Percentiles rank a stretch among this genome's conserved stretches.
Evolutionary conservation across 2,113 vertebrate species (phyloP).

Genomic region (Lagopus leucura): DNA sequence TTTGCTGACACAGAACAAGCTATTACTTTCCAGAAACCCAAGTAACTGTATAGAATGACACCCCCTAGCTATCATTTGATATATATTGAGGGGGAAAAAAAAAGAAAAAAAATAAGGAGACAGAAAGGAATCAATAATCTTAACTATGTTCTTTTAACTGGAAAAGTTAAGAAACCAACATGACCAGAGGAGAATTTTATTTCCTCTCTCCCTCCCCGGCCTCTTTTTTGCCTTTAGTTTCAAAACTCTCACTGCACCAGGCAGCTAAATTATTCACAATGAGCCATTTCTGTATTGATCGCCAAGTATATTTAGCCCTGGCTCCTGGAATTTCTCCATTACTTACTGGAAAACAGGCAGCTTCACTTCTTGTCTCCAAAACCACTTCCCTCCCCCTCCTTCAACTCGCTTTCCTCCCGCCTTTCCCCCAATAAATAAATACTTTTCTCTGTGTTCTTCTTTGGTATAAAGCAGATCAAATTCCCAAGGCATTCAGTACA

Average conservation of each 20-base stretch:
- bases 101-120: background rate
- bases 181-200: conserved; percentile 77
- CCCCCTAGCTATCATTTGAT: conserved; percentile 81
- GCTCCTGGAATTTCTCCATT: conserved; percentile 89
- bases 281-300: conserved; percentile 91
- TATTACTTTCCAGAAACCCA: conserved; percentile 82
- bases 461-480: conserved; percentile 81
- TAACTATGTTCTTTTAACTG: conserved; percentile 76
- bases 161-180: conserved; percentile 80
- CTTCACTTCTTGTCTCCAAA: conserved; percentile 87
- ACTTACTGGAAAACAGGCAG: conserved; percentile 90
- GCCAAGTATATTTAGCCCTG: conserved; percentile 88
- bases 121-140: conserved; percentile 66
- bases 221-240: conserved; percentile 85
- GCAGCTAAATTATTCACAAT: conserved; percentile 90
- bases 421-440: conserved; percentile 67
- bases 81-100: conserved; percentile 30
- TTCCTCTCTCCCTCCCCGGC: conserved; percentile 70
- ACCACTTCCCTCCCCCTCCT: conserved; percentile 83
- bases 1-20: conserved; percentile 75
- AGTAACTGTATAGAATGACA: conserved; percentile 81
- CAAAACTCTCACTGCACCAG: conserved; percentile 85
- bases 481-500: conserved; percentile 77
- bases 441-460: conserved; percentile 77
- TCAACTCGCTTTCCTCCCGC: conserved; percentile 53